These are phyloP conservation scores for Pseudorectes ferrugineus DNA, from an alignment of 2,113 vertebrate species.

Conservation along the genomic window DNA sequence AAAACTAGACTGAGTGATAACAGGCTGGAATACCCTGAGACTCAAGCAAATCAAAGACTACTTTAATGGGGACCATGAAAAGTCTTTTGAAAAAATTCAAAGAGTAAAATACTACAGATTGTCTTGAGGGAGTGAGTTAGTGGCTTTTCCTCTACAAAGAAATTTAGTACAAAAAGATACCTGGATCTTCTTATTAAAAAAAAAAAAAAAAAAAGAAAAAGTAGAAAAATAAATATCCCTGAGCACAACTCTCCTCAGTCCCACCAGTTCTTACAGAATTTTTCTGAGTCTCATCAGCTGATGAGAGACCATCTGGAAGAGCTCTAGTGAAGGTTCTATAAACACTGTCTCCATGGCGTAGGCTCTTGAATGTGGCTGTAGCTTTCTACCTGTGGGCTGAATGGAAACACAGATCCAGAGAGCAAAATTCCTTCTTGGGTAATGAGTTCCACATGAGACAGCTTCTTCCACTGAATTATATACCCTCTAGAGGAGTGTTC, in stretches of 20 bases:
- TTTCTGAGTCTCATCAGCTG: background rate
- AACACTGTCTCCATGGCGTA: background rate
- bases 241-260: background rate
- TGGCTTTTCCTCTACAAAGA: background rate
- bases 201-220: background rate
- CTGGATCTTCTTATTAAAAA: background rate
- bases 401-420: background rate
- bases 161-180: background rate
- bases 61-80: conserved; percentile 13
- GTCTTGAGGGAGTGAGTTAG: background rate
- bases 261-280: background rate
- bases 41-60: conserved; percentile 17
- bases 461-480: background rate
- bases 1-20: conserved; percentile 33
- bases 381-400: background rate
- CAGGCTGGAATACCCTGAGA: background rate
- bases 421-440: background rate
- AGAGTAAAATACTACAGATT: background rate
- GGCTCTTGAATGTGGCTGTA: background rate
- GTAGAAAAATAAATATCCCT: background rate
- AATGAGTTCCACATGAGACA: background rate
- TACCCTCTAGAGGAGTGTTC: background rate
- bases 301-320: background rate
- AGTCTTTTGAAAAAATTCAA: background rate
- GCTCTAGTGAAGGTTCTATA: background rate